Conservation (phyloP, 2,113 vertebrate genomes). For the Sinocyclocheilus maitianheensis region DNA sequence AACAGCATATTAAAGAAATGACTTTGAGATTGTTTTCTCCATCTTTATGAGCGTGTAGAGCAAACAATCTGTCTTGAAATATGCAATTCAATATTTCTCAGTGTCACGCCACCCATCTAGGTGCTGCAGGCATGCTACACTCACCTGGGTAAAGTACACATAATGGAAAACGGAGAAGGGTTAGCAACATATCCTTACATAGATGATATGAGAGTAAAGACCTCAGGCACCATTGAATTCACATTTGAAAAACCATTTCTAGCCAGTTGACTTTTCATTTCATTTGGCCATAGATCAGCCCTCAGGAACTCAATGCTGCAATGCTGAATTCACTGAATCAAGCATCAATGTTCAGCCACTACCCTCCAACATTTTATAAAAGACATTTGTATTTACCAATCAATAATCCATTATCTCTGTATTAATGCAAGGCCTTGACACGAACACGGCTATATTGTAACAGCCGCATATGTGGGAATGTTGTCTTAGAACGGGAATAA, state of each 20-base stretch:
- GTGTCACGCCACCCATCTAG: conserved; percentile 53
- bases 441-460: neutral
- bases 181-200: conserved; percentile 31
- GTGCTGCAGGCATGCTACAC: conserved; percentile 17
- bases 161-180: conserved; percentile 42
- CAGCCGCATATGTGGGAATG: neutral
- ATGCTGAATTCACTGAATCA: conserved; percentile 12
- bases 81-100: conserved; percentile 54
- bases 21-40: conserved; percentile 55
- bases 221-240: conserved; percentile 15
- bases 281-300: conserved; percentile 18
- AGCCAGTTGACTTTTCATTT: conserved; percentile 17
- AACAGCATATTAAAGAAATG: conserved; percentile 62
- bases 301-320: neutral
- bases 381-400: conserved; percentile 15
- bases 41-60: conserved; percentile 58
- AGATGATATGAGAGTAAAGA: conserved; percentile 8
- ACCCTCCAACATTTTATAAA: conserved; percentile 21
- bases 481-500: neutral
- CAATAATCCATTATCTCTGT: conserved; percentile 13
- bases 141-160: conserved; percentile 34
- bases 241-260: conserved; percentile 6
- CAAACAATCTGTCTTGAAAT: conserved; percentile 57
- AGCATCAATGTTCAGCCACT: neutral
- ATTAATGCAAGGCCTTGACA: conserved; percentile 27